Base-by-base conservation (phyloP, 2,113 vertebrate species). In the Pandion haliaetus region DNA sequence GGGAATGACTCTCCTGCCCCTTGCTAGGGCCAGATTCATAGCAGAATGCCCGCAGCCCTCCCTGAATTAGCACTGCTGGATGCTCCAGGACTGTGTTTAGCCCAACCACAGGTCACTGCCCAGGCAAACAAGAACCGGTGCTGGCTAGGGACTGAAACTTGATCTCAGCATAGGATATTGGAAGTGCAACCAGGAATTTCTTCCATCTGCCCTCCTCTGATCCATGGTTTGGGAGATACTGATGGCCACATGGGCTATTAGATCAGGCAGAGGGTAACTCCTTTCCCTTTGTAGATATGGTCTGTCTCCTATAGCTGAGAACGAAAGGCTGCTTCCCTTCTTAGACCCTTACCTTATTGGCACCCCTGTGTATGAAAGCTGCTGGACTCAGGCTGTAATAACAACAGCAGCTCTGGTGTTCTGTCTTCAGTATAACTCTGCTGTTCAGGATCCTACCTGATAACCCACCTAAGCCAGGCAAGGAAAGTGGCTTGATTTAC, bases 161-260 rank as follows among this genome's bases (percentile, higher is more conserved):
- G 21, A 4, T 32, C 5, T 58, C n/a, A 21, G 3, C 14, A 1
- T 0, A 23, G 24, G 15, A 5, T 28, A 3, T 2, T 79, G 54
- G 49, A 86, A 84, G 25, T 4, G 10, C 6, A 40, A 6, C 28
- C 45, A 4, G 0, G 4, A 6, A 17, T 42, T 42, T 32, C 18
- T 82, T 49, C 62, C 19, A 14, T 7, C n/a, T 80, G 26, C 10
- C 16, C 34, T 61, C 18, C 78, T n/a, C n/a, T 73, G 54, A 17
- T 5, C 40, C 10, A 0, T 6, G 55, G 29, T 7, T 6, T 45
- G 65, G 34, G 55, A 40, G 36, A 14, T 18, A 25, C 6, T 5
- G 6, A 3, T 12, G 47, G 72, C 40, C 55, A 70, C 45, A 5
- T 1, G 17, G 61, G 20, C 77, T 57, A 10, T 29, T 9, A 55